A percentile compares a stretch with the other conserved stretches of the same genome.
These are phyloP conservation scores for Harpagoxenus sublaevis DNA, from an alignment of 2,888 invertebrate species.

Conservation along the genomic window DNA sequence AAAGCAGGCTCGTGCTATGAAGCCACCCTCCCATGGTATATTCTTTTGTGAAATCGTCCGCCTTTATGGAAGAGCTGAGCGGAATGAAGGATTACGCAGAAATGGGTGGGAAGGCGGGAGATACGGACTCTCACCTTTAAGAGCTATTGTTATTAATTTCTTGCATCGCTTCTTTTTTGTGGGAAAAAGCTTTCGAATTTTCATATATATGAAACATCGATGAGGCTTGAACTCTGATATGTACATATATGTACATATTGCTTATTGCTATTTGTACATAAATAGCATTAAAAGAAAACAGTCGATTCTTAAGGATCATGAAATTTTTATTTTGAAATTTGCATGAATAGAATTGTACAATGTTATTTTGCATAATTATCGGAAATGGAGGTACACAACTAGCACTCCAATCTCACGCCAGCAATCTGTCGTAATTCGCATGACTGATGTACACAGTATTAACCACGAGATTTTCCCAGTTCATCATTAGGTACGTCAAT, in stretches of 20 bases:
- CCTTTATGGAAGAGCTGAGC: conserved; percentile 43
- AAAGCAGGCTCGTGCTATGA: conserved; percentile 47
- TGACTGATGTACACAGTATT: conserved; percentile 37
- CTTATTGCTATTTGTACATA: neutral
- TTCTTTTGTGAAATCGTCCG: conserved; percentile 59
- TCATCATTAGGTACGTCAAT: conserved; percentile 13
- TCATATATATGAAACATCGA: conserved; percentile 14
- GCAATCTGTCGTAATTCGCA: conserved; percentile 31
- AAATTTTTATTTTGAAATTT: neutral
- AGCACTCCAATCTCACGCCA: conserved; percentile 20
- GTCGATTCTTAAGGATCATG: neutral
- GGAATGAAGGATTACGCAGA: conserved; percentile 51
- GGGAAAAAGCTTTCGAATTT: neutral
- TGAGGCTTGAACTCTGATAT: neutral
- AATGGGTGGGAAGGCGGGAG: conserved; percentile 17
- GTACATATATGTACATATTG: neutral
- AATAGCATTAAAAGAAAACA: neutral
- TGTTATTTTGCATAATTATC: conserved; percentile 32
- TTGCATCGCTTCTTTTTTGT: neutral
- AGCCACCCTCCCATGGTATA: conserved; percentile 42
- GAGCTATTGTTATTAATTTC: conserved; percentile 25
- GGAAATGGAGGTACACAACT: neutral
- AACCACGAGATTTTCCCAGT: conserved; percentile 16
- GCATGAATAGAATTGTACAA: neutral
- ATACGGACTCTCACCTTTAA: conserved; percentile 13